phyloP scores from a whole-genome alignment of 2,888 invertebrate species.

The Thyatira batis region DNA sequence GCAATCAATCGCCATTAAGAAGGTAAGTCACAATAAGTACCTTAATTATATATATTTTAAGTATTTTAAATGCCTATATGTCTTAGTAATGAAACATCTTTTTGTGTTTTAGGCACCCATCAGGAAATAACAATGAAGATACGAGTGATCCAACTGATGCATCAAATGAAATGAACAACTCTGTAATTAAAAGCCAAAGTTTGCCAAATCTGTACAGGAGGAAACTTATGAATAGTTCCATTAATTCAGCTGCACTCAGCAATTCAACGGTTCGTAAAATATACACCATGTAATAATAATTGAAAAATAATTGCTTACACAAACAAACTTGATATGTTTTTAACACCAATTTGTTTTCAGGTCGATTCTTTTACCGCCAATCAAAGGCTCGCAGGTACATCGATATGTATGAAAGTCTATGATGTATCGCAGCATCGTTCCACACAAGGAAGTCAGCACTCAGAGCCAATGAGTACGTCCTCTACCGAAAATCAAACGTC shows the following conservation, averaged over 20 bases:
- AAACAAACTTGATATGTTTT: constrained; percentile 17
- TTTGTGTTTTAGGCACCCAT: constrained; percentile 84
- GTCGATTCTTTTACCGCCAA: constrained; percentile 77
- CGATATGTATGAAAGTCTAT: constrained; percentile 76
- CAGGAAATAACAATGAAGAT: constrained; percentile 88
- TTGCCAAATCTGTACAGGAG: constrained; percentile 87
- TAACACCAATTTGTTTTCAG: constrained; percentile 54
- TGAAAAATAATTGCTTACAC: background rate
- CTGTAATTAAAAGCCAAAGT: constrained; percentile 88
- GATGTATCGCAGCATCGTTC: constrained; percentile 74
- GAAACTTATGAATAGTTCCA: constrained; percentile 78
- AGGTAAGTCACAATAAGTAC: constrained; percentile 63
- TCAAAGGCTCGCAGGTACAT: constrained; percentile 69
- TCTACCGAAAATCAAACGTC: constrained; percentile 77
- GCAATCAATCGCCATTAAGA: constrained; percentile 84
- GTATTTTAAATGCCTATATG: no score
- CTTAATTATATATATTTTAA: no score
- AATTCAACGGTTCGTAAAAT: constrained; percentile 86
- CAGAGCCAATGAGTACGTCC: constrained; percentile 79
- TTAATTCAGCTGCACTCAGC: constrained; percentile 82
- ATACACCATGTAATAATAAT: constrained; percentile 1
- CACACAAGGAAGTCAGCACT: constrained; percentile 72
- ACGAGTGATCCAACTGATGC: constrained; percentile 79
- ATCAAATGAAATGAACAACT: constrained; percentile 82
- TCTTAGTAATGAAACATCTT: background rate